phyloP scores from a whole-genome alignment of 2,797 vertebrate species.

The Coregonus suidteri region DNA sequence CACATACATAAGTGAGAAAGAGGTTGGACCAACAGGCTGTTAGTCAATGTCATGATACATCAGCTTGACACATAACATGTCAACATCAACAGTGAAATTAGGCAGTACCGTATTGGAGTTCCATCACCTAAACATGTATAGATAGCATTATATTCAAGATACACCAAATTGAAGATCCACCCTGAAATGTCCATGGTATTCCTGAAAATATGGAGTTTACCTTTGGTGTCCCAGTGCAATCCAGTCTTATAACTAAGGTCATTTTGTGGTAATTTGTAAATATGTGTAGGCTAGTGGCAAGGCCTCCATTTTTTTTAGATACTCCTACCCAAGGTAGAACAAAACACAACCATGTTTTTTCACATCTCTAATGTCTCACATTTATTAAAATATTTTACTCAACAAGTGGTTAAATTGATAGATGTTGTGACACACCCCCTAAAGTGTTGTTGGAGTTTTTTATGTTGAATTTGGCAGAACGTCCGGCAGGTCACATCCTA shows the following conservation, averaged over 20 bases:
- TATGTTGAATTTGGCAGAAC: too few species aligned
- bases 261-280: background rate
- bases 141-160: background rate
- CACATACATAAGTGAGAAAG: background rate
- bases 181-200: background rate
- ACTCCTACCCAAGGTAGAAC: too few species aligned
- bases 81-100: background rate
- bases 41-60: background rate
- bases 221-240: background rate
- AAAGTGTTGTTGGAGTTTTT: too few species aligned
- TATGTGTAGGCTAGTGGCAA: too few species aligned
- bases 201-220: background rate
- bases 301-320: too few species aligned
- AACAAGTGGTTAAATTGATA: too few species aligned
- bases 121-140: background rate
- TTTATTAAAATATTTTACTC: too few species aligned
- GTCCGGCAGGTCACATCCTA: too few species aligned
- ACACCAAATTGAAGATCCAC: background rate
- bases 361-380: too few species aligned
- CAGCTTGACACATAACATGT: background rate
- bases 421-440: too few species aligned
- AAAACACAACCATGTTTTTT: too few species aligned
- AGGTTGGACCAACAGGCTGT: background rate
- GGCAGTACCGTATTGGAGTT: background rate
- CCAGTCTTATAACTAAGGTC: background rate